Conservation (phyloP, 2,888 invertebrate genomes). For the Leuctra nigra region DNA sequence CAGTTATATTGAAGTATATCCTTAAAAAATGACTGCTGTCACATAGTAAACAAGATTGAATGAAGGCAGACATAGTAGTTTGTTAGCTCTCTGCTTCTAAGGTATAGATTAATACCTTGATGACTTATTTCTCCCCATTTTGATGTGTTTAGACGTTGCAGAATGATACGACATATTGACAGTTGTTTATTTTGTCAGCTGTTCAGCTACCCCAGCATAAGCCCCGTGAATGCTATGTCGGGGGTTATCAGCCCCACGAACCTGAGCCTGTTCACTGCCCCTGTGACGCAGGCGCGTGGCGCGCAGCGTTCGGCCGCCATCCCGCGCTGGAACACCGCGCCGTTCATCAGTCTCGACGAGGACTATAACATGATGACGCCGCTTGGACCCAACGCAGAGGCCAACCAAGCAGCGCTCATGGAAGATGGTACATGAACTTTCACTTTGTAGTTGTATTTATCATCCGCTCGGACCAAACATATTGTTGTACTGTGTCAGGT, state of each 20-base stretch:
- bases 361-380: constrained; percentile 92
- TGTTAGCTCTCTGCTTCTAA: no score
- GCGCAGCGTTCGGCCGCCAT: constrained; percentile 52
- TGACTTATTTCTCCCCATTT: no score
- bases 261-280: constrained; percentile 71
- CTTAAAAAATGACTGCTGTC: no score
- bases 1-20: no score
- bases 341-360: constrained; percentile 85
- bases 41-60: no score
- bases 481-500: no score
- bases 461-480: no score
- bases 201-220: constrained; percentile 84
- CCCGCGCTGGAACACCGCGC: constrained; percentile 76
- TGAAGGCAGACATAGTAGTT: no score
- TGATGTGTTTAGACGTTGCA: no score
- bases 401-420: constrained; percentile 66
- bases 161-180: no score
- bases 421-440: constrained; percentile 65
- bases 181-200: constrained; percentile 57
- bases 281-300: constrained; percentile 63
- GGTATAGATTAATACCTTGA: no score
- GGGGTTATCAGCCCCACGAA: constrained; percentile 86
- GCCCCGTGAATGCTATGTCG: constrained; percentile 66
- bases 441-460: no score
- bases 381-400: constrained; percentile 54